Evolutionary conservation across 1,140 invertebrate genomes (phyloP), one percentile per base, ranked within the genome.

Genomic region (Holotrichia oblita): DNA sequence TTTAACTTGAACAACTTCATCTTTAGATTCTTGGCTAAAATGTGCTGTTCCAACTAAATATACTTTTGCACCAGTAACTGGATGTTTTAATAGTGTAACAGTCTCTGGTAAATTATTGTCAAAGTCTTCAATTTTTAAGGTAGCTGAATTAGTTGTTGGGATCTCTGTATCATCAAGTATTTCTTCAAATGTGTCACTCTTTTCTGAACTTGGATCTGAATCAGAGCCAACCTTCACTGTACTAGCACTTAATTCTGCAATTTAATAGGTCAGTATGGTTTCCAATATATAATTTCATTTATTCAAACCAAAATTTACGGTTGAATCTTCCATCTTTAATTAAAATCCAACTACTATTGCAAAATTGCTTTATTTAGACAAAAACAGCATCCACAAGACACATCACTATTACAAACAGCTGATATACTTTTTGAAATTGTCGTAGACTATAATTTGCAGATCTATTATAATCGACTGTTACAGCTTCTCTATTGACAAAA

Each of bases 41-140:
- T 85, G 86, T 78, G 84, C 86, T 17, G 85, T 86, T 20, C 85
- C 98, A 42, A 99, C 92, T 48, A 99, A 86, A 89, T 98, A 99
- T 6, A 99, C 93, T 88, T 95, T 96, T 41, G 93, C 92, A 77
- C 96, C 96, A 82, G 83, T 84, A 79, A 93, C 89, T 6, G 91
- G 90, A 64, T 93, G 93, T 80, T 91, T 92, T 6, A 98, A 87
- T 14, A 96, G 85, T 8, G 93, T 94, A 0, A 98, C 96, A 34
- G 97, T 98, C 72, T 92, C 90, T 14, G 97, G 96, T 79, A 98
- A 88, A 83, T 91, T 91, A 61, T 91, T 88, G 85, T 94, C 93
- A 82, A 93, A 89, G 76, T 89, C 88, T 76, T 89, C 87, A 40
- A 72, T 1, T 81, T 77, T 40, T 79, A 80, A 75, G 3, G 55